A percentile compares a stretch with the other conserved stretches of the same genome.
phyloP scores from a whole-genome alignment of 2,113 vertebrate genomes.

The Sander vitreus region DNA sequence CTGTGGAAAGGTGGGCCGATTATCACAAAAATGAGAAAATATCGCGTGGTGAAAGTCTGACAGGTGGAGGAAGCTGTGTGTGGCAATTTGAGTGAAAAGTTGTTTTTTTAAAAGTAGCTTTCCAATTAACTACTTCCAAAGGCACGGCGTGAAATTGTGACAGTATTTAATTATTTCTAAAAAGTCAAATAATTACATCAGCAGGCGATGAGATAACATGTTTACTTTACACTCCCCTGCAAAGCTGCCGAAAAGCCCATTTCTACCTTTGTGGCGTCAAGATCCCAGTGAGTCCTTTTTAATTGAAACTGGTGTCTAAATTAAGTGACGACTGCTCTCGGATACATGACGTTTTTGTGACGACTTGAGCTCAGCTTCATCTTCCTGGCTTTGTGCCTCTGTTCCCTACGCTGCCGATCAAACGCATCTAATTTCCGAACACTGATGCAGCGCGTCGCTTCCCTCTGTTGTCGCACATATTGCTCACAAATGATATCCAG shows the following conservation, averaged over 20 bases:
- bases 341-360: slow-evolving; percentile 22
- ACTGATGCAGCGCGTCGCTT: slow-evolving; percentile 2
- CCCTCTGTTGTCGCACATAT: slow-evolving; percentile 36
- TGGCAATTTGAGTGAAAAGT: slow-evolving; percentile 14
- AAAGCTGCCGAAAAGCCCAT: slow-evolving; percentile 25
- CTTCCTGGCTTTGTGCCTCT: slow-evolving; percentile 17
- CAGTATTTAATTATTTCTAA: slow-evolving; percentile 25
- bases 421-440: slow-evolving; percentile 43
- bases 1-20: slow-evolving; percentile 45
- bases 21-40: slow-evolving; percentile 21
- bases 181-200: slow-evolving; percentile 36
- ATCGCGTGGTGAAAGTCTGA: slow-evolving; percentile 4
- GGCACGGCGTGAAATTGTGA: neutral
- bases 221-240: slow-evolving; percentile 19
- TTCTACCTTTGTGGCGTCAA: slow-evolving; percentile 1
- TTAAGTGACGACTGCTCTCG: neutral
- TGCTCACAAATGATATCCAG: slow-evolving; percentile 51
- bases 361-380: neutral
- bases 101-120: slow-evolving; percentile 28
- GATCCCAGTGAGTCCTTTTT: slow-evolving; percentile 25
- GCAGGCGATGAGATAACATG: slow-evolving; percentile 11
- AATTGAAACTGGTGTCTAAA: slow-evolving; percentile 16
- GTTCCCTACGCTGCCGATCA: slow-evolving; percentile 49
- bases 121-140: slow-evolving; percentile 13
- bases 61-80: slow-evolving; percentile 13